These are phyloP conservation scores for Leptopilina drosophilae DNA, from an alignment of 2,888 invertebrate species.

Conservation along the genomic window DNA sequence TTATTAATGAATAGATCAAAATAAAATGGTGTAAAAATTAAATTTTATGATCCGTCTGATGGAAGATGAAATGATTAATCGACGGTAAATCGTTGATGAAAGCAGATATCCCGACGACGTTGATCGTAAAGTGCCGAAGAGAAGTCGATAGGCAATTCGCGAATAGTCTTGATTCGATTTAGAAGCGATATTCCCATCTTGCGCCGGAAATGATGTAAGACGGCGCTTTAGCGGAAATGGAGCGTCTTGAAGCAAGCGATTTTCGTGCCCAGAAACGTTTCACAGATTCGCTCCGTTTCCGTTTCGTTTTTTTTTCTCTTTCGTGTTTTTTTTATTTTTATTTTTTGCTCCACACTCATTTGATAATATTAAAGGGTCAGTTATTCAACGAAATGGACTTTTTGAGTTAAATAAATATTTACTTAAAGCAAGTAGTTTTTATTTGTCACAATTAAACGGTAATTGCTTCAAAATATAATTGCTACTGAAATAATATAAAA, in stretches of 20 bases:
- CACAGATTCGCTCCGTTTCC: conserved; percentile 68
- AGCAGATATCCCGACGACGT: conserved; percentile 58
- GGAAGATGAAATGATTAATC: conserved; percentile 46
- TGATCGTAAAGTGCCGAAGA: conserved; percentile 41
- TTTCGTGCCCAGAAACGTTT: conserved; percentile 58
- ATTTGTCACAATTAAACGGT: too few relatives aligned
- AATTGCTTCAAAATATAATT: too few relatives aligned
- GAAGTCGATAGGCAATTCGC: conserved; percentile 67
- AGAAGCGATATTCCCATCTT: conserved; percentile 77
- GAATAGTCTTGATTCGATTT: conserved; percentile 77
- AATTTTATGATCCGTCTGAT: conserved; percentile 12
- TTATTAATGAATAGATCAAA: conserved; percentile 37
- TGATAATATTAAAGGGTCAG: conserved; percentile 15
- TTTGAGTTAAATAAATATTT: too few relatives aligned
- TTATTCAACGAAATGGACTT: neutral
- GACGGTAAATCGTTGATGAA: conserved; percentile 64
- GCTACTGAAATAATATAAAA: too few relatives aligned
- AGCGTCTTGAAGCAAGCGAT: conserved; percentile 72
- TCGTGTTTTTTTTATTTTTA: neutral
- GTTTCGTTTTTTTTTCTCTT: conserved; percentile 51
- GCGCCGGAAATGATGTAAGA: conserved; percentile 78
- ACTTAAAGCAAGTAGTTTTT: too few relatives aligned
- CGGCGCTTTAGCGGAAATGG: conserved; percentile 73
- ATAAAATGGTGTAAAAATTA: conserved; percentile 43
- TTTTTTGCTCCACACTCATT: too few relatives aligned